Percentiles rank a stretch among this genome's conserved stretches.
phyloP scores from a whole-genome alignment of 2,888 invertebrate species.

The Caenorhabditis uteleia region DNA sequence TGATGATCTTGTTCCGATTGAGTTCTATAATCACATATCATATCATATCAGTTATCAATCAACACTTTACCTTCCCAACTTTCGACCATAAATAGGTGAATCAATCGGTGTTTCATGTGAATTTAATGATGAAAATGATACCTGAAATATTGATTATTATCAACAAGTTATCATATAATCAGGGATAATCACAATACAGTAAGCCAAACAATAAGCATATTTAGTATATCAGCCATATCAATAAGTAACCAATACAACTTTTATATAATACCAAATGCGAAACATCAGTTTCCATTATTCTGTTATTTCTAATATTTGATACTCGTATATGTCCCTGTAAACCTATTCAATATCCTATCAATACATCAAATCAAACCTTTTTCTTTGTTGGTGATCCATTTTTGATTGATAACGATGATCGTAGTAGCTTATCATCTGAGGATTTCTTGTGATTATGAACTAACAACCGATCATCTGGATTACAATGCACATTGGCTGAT shows the following conservation, averaged over 20 bases:
- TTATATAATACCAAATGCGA: constrained; percentile 26
- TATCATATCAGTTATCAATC: too few relatives aligned
- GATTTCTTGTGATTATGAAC: background rate
- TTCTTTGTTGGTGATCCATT: constrained; percentile 9
- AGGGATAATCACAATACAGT: too few relatives aligned
- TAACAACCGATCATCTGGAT: constrained; percentile 26
- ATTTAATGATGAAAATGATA: constrained; percentile 32
- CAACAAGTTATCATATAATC: background rate
- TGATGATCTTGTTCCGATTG: background rate
- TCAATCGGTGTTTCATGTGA: constrained; percentile 22
- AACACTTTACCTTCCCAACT: constrained; percentile 18
- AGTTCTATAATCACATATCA: too few relatives aligned
- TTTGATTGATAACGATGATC: constrained; percentile 15
- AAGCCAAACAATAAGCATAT: too few relatives aligned
- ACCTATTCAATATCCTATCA: too few relatives aligned
- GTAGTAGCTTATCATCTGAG: constrained; percentile 6
- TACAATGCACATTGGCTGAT: constrained; percentile 27
- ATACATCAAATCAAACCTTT: constrained; percentile 9
- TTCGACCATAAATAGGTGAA: constrained; percentile 29
- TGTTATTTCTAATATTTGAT: constrained; percentile 2
- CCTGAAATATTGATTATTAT: constrained; percentile 13
- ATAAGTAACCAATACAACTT: constrained; percentile 1
- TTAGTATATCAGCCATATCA: constrained; percentile 2
- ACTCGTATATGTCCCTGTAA: constrained; percentile 19
- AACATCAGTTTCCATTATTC: constrained; percentile 32